These are phyloP conservation scores for Maniola jurtina DNA, from an alignment of 1,140 invertebrate species.

Conservation along the genomic window DNA sequence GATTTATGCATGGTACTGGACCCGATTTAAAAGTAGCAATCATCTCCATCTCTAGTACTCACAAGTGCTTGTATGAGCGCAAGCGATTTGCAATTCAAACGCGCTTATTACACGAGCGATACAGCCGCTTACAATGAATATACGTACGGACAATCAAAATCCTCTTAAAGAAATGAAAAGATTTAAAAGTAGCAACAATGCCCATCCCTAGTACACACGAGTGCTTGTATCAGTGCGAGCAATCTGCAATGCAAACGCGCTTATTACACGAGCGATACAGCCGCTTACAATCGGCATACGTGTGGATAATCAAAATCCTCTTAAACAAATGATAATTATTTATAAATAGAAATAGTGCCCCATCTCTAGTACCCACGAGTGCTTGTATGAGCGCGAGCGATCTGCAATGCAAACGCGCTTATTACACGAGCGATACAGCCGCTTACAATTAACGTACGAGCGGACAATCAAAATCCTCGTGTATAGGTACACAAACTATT, in stretches of 20 bases:
- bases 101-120: constrained; percentile 61
- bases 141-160: constrained; percentile 22
- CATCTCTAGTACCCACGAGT: constrained; percentile 37
- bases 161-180: background rate
- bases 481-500: no score
- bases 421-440: constrained; percentile 54
- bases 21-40: no score
- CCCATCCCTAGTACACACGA: constrained; percentile 31
- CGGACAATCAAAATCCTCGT: constrained; percentile 29
- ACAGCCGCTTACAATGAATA: constrained; percentile 31
- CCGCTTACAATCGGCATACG: constrained; percentile 26
- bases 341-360: no score
- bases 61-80: constrained; percentile 55
- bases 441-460: constrained; percentile 23
- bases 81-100: constrained; percentile 70
- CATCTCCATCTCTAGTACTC: constrained; percentile 17
- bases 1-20: no score
- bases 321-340: background rate
- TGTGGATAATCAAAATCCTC: constrained; percentile 28
- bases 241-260: constrained; percentile 70
- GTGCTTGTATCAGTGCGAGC: constrained; percentile 57
- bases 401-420: constrained; percentile 70
- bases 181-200: no score
- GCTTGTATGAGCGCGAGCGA: constrained; percentile 58
- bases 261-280: constrained; percentile 58